Evolutionary conservation across 2,797 vertebrate species (phyloP), one percentile per base, ranked within the genome.

Genomic region (Enteromius radiatus): DNA sequence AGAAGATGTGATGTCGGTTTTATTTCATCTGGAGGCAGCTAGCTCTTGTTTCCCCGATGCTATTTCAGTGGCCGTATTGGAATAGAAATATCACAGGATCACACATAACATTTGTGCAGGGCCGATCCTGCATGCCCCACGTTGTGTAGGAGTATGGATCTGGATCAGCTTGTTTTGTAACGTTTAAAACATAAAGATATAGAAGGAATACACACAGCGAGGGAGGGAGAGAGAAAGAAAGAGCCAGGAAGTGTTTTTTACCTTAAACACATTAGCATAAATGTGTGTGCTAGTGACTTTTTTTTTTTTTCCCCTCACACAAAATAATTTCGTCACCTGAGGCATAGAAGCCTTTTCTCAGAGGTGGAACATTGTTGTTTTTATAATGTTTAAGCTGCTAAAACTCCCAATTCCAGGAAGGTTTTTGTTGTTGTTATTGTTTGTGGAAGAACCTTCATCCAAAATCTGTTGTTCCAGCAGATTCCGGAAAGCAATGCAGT

Each of bases 401-500:
- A 76, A 76, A 75, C 61, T 68, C 26, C 10, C 26, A 76, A 43
- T 86, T 80, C 33, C 64, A 21, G 56, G 69, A 82, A 71, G 47
- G 56, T 17, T 77, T 64, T 31, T 77, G 73, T 69, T 82, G 80
- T 64, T 84, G 52, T 85, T 75, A 63, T 81, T 78, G 81, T 81
- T 84, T 43, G 61, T 59, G 26, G 76, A 78, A 33, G 52, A 82
- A 77, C 43, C 81, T 84, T 84, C 59, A 70, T 78, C 65, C 17
- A 23, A 56, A 80, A 41, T 68, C 47, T 78, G 59, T 84, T 84
- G 47, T 80, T 67, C 41, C 63, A 54, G 79, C 76, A 65, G 73
- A 84, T 86, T 75, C 64, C 54, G 52, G 11, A 5, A 89, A 93
- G 82, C 80, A 28, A 87, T 83, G 33, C 84, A 91, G 91, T 91